Conservation (phyloP, 1,140 invertebrate genomes). For the Saccostrea glomerata region DNA sequence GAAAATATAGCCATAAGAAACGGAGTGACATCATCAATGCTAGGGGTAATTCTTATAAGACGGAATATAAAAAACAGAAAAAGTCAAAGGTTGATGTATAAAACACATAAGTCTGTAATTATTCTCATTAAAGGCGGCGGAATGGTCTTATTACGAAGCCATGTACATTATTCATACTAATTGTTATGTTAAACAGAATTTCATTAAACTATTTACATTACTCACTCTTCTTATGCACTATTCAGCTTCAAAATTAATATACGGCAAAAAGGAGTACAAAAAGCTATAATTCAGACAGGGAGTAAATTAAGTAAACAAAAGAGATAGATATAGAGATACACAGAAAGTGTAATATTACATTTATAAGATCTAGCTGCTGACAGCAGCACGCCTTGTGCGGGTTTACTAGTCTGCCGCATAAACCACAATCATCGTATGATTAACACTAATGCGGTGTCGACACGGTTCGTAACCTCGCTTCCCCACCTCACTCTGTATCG, state of each 20-base stretch:
- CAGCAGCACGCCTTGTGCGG: slow-evolving; percentile 11
- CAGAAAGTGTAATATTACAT: not conserved
- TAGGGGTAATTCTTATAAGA: slow-evolving; percentile 4
- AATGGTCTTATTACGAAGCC: not conserved
- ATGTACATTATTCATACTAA: not conserved
- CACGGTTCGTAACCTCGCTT: slow-evolving; percentile 22
- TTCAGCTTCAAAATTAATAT: not conserved
- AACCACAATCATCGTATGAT: not conserved
- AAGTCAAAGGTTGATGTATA: slow-evolving; percentile 7
- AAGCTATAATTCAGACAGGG: not conserved
- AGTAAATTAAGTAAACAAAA: not conserved
- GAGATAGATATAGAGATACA: not conserved
- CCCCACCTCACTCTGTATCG: not conserved
- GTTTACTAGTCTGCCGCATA: not conserved
- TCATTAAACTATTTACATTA: slow-evolving; percentile 11
- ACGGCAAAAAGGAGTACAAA: not conserved
- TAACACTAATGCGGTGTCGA: slow-evolving; percentile 29
- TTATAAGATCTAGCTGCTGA: not conserved
- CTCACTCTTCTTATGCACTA: not conserved
- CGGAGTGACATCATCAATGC: not conserved
- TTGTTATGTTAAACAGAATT: slow-evolving; percentile 11
- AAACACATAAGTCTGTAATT: not conserved
- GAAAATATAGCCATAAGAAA: not conserved
- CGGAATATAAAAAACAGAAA: not conserved
- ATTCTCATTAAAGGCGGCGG: not conserved